These are phyloP conservation scores for Lepidotrigona ventralis DNA, from an alignment of 1,140 invertebrate species.

Conservation along the genomic window DNA sequence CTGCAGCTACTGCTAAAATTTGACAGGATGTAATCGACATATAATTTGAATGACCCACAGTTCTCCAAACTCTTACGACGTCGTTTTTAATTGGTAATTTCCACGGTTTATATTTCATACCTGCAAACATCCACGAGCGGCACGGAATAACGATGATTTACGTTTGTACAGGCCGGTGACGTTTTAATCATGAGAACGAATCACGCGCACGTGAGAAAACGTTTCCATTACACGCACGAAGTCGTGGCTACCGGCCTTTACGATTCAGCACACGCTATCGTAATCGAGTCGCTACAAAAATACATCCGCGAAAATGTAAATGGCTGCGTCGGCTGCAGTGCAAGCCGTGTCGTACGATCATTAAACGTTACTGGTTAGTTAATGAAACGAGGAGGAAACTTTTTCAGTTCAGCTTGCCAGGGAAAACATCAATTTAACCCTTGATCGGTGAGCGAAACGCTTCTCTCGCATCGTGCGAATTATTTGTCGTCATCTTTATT, in stretches of 20 bases:
- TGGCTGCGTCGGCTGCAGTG: not conserved
- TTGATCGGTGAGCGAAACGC: not conserved
- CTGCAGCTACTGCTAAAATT: too few species aligned
- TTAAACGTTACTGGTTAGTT: not conserved
- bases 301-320: not conserved
- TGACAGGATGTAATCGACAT: too few species aligned
- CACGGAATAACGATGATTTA: not conserved
- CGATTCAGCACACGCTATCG: not conserved
- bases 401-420: not conserved
- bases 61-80: not conserved
- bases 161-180: not conserved
- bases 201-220: conserved; percentile 3
- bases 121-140: not conserved
- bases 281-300: not conserved
- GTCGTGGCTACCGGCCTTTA: not conserved
- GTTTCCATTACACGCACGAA: not conserved
- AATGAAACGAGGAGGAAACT: not conserved
- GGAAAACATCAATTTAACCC: not conserved
- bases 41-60: not conserved
- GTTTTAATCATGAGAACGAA: conserved; percentile 11
- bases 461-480: not conserved
- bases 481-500: not conserved
- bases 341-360: not conserved
- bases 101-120: not conserved
- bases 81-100: not conserved